phyloP scores from a whole-genome alignment of 1,140 invertebrate genomes.

The Eciton burchellii region DNA sequence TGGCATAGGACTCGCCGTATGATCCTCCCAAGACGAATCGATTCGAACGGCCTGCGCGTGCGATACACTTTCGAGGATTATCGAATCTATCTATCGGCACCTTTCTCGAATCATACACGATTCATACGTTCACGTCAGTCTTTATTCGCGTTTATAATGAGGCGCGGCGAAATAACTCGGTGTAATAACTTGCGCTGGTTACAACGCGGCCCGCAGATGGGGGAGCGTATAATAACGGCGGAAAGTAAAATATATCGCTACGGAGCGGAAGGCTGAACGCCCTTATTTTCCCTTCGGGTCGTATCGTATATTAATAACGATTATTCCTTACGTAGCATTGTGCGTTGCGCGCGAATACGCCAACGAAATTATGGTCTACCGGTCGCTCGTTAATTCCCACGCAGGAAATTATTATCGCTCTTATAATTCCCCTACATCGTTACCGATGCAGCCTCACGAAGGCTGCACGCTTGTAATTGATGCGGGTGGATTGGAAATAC shows the following conservation, averaged over 20 bases:
- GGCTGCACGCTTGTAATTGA: constrained; percentile 1
- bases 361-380: constrained; percentile 15
- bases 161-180: too few relatives aligned
- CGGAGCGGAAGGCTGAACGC: constrained; percentile 33
- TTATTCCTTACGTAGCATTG: constrained; percentile 18
- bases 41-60: too few relatives aligned
- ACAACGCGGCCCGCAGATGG: too few relatives aligned
- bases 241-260: constrained; percentile 48
- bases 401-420: constrained; percentile 17
- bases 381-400: constrained; percentile 33
- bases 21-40: too few relatives aligned
- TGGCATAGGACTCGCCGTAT: too few relatives aligned
- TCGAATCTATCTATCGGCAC: too few relatives aligned
- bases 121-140: too few relatives aligned
- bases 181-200: too few relatives aligned
- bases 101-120: too few relatives aligned
- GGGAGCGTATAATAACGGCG: constrained; percentile 15
- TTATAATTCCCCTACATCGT: constrained; percentile 29
- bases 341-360: background rate
- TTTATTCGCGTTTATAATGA: too few relatives aligned
- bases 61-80: too few relatives aligned
- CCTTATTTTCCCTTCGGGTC: constrained; percentile 43
- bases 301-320: constrained; percentile 35
- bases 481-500: constrained; percentile 28
- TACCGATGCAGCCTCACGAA: constrained; percentile 29